A percentile compares a stretch with the other conserved stretches of the same genome.
phyloP scores from a whole-genome alignment of 2,888 invertebrate genomes.

The Patella caerulea region DNA sequence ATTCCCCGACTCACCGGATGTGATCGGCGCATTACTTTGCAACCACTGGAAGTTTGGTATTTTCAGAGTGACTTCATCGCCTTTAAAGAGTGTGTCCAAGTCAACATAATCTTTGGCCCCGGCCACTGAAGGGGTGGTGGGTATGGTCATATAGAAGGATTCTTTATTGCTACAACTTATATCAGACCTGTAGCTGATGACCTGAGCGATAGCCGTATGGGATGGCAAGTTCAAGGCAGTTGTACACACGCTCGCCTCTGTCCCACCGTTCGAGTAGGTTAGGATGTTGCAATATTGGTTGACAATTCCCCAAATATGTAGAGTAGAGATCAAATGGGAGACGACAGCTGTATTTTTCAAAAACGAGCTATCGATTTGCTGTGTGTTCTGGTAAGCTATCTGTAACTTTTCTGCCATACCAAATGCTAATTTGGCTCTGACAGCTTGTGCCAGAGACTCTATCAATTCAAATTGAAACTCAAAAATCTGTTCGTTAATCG shows the following conservation, averaged over 20 bases:
- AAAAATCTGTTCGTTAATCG: background rate
- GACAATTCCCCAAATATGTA: background rate
- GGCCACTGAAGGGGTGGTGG: background rate
- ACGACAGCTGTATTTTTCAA: background rate
- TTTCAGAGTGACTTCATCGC: background rate
- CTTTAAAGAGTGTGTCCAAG: background rate
- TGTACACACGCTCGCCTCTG: background rate
- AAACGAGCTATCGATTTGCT: background rate
- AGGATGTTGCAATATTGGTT: background rate
- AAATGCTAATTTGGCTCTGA: background rate
- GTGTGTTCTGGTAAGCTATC: background rate
- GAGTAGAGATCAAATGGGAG: background rate
- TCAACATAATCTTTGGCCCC: background rate
- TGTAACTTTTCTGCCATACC: background rate
- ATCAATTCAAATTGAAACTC: background rate
- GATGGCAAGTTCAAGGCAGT: background rate
- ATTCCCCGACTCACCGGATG: background rate
- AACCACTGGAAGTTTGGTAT: slow-evolving; percentile 1
- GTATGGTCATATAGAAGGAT: background rate
- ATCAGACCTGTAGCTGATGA: background rate
- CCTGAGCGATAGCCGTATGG: background rate
- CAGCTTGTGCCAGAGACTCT: background rate
- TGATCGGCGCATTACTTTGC: background rate
- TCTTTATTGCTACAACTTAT: background rate
- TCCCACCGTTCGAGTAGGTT: background rate